Percentiles rank a stretch among this genome's conserved stretches.
Conservation (phyloP, 2,113 vertebrate species). For the Hippopotamus amphibius region DNA sequence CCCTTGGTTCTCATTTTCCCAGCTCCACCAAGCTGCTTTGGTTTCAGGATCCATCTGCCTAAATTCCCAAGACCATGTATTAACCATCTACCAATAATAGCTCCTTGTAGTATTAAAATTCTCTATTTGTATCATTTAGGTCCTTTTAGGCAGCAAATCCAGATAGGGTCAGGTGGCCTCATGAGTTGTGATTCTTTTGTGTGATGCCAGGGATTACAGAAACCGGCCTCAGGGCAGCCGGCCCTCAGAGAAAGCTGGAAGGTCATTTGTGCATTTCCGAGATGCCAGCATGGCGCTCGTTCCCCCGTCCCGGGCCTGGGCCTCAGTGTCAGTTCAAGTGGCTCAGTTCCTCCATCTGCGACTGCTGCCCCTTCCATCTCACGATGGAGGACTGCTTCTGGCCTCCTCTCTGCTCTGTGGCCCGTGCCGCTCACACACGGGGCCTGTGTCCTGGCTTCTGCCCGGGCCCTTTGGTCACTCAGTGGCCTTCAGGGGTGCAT, state of each 20-base stretch:
- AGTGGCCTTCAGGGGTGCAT: accelerated
- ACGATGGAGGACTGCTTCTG: background rate
- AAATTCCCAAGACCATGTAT: background rate
- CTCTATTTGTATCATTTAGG: background rate
- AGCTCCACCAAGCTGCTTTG: background rate
- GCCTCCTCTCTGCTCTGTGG: background rate
- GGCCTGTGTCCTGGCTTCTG: background rate
- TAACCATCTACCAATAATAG: background rate
- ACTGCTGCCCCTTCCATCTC: background rate
- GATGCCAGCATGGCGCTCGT: background rate
- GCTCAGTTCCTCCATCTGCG: background rate
- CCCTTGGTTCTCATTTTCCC: background rate
- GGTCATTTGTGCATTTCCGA: background rate
- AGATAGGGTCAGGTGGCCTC: background rate
- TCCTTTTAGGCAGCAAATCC: background rate
- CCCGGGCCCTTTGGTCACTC: background rate
- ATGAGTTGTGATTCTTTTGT: background rate
- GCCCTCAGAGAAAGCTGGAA: background rate
- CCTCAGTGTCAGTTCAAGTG: background rate
- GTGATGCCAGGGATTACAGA: background rate
- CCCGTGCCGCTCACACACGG: background rate
- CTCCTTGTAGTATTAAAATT: background rate
- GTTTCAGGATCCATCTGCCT: background rate
- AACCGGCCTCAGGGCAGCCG: background rate
- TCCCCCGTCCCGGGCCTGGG: background rate